Evolutionary conservation across 2,888 invertebrate species (phyloP).

Genomic region (Meteorus colon): DNA sequence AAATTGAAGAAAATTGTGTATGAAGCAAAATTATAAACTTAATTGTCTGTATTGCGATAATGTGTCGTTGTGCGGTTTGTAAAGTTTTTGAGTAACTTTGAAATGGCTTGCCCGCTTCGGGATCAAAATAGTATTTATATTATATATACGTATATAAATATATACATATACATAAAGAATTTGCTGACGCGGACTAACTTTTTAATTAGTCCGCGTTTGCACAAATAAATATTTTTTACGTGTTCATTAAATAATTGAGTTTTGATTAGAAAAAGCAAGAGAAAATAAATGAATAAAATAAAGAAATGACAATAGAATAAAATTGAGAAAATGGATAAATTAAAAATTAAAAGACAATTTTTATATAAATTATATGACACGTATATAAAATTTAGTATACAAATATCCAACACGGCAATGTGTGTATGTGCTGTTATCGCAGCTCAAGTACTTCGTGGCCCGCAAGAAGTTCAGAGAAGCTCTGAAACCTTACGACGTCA

Average conservation of each 20-base stretch:
- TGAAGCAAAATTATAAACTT: slow-evolving; percentile 12
- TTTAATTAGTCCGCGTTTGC: too few relatives aligned
- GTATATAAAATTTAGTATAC: slow-evolving; percentile 32
- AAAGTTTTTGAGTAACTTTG: slow-evolving; percentile 55
- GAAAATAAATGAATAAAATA: too few relatives aligned
- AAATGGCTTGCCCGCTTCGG: slow-evolving; percentile 52
- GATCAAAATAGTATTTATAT: slow-evolving; percentile 5
- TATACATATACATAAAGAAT: slow-evolving; percentile 1
- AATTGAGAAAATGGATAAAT: slow-evolving; percentile 37
- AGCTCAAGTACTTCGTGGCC: slow-evolving; percentile 92
- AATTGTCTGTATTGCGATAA: slow-evolving; percentile 35
- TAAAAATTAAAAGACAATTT: slow-evolving; percentile 28
- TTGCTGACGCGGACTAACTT: neutral
- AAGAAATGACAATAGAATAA: too few relatives aligned
- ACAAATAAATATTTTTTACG: slow-evolving; percentile 23
- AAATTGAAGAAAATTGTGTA: slow-evolving; percentile 16
- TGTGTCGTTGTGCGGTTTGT: slow-evolving; percentile 51
- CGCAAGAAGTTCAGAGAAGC: slow-evolving; percentile 94
- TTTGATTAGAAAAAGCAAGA: too few relatives aligned
- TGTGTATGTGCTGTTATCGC: slow-evolving; percentile 55
- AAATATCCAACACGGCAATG: slow-evolving; percentile 51
- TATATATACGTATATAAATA: slow-evolving; percentile 1
- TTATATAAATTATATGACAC: too few relatives aligned
- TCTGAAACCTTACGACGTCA: slow-evolving; percentile 94
- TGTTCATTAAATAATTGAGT: too few relatives aligned